Conservation (phyloP, 2,888 invertebrate genomes). For the Cremastinae sp. region DNA sequence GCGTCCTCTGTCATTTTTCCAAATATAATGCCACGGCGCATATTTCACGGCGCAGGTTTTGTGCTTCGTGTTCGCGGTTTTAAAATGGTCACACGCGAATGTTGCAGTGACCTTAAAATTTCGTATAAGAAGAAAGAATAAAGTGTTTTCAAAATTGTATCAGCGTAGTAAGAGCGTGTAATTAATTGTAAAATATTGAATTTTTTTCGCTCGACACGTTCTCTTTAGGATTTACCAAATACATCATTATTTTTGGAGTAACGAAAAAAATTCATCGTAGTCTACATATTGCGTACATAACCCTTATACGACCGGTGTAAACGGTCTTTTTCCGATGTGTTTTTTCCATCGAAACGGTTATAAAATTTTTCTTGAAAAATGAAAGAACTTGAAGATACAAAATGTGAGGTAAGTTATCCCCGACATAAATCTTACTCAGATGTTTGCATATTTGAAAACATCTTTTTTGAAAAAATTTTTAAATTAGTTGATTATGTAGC, state of each 20-base stretch:
- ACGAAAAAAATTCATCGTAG: constrained; percentile 36
- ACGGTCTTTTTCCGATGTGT: constrained; percentile 53
- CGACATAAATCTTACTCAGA: neutral
- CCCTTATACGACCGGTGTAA: constrained; percentile 57
- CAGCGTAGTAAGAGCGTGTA: constrained; percentile 17
- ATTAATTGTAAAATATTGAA: constrained; percentile 17
- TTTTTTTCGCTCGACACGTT: constrained; percentile 16
- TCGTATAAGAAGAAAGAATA: constrained; percentile 27
- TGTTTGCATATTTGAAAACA: too few species aligned
- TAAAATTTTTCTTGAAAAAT: constrained; percentile 64
- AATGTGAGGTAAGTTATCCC: constrained; percentile 72
- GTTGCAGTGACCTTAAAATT: constrained; percentile 59
- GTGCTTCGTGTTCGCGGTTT: constrained; percentile 66
- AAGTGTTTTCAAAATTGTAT: constrained; percentile 41
- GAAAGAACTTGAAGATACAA: constrained; percentile 75
- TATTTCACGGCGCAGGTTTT: neutral
- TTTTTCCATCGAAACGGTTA: constrained; percentile 49
- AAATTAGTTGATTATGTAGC: too few species aligned
- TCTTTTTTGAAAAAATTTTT: too few species aligned
- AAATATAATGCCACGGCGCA: too few species aligned
- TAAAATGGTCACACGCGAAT: constrained; percentile 71
- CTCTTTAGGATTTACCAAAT: neutral
- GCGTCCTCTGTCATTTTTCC: too few species aligned
- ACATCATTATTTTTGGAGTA: neutral
- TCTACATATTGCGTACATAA: constrained; percentile 60